Evolutionary conservation across 1,140 invertebrate species (phyloP), one percentile per base, ranked within the genome.

Genomic region (Pseudomyrmex pallidus): DNA sequence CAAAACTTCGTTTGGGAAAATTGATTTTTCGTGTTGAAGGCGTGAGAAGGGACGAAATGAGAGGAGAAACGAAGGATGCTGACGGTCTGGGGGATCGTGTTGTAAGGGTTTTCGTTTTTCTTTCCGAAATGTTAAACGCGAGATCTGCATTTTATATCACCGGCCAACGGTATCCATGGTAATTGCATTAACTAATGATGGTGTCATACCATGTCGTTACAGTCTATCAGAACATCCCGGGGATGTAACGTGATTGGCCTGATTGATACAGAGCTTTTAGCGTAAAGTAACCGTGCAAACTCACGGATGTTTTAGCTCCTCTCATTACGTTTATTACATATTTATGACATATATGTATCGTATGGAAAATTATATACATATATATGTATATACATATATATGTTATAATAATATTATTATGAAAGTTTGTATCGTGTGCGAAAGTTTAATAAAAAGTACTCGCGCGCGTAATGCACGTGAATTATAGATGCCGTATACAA

Each of bases 1-100:
- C 2, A 22, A 77, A 70, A 64, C 35, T 52, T 20, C 22, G 17
- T 86, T 74, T 54, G 12, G 52, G 22, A 17, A 68, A 87, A 86
- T 62, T 83, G 73, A 87, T 84, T 64, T 68, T 25, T 22, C 20
- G 12, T 13, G 46, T 12, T 0, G 20, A 68, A 22, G 5, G 17
- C 0, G 46, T 12, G 12, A 2, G 50, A 12, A 74, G 0, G 12
- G 44, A 35, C 35, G 5, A 35, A 35, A 35, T 35, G 35, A 35
- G 35, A 5, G 5, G 35, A 35, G 35, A 35, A 54, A 68, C 44
- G 15, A 44, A 84, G 12, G 46, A 57, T 52, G 62, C 22, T 46
- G 63, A 57, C 63, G 54, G 77, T 61, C 73, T 57, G 13, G 10
- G 59, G 13, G 57, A 35, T 20, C 22, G 22, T n/a, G 10, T 56